Evolutionary conservation across 30 jellyfish, hydroid and myxozoan genomes (phyloP).

Genomic region (Pseudorhiza aurosa): DNA sequence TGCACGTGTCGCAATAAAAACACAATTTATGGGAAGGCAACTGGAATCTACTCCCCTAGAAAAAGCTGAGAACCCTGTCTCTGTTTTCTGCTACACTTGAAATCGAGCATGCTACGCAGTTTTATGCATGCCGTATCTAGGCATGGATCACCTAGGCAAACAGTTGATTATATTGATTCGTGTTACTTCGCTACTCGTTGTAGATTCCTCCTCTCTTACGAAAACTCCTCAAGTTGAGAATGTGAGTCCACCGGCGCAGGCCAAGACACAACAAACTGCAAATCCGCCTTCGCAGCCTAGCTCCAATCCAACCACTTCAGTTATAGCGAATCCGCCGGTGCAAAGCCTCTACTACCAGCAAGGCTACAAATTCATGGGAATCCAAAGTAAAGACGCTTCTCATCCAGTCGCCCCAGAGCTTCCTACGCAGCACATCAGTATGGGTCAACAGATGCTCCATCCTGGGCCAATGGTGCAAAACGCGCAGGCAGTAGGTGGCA

Average conservation of each 20-base stretch:
- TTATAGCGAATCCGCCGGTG: conserved; percentile 21
- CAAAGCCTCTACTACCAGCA: conserved; percentile 44
- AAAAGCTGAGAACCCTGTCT: no score
- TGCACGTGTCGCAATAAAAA: no score
- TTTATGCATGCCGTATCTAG: no score
- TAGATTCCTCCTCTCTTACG: no score
- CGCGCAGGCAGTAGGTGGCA: conserved; percentile 33
- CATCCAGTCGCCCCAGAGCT: conserved; percentile 20
- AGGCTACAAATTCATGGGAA: conserved; percentile 24
- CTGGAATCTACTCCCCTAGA: no score
- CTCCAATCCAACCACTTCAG: conserved; percentile 10
- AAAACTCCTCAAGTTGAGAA: conserved; percentile 57
- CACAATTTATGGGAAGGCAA: no score
- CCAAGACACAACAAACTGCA: not conserved
- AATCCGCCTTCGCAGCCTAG: conserved; percentile 25
- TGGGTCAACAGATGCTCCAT: conserved; percentile 11
- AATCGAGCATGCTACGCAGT: no score
- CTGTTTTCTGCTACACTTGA: no score
- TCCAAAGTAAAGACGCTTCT: conserved; percentile 21
- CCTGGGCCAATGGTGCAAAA: conserved; percentile 23
- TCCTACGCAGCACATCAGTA: conserved; percentile 13
- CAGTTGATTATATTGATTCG: no score
- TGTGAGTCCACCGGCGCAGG: conserved; percentile 47
- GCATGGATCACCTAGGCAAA: no score
- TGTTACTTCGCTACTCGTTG: no score